Conservation (phyloP, 2,113 vertebrate species). For the Raphicerus campestris region DNA sequence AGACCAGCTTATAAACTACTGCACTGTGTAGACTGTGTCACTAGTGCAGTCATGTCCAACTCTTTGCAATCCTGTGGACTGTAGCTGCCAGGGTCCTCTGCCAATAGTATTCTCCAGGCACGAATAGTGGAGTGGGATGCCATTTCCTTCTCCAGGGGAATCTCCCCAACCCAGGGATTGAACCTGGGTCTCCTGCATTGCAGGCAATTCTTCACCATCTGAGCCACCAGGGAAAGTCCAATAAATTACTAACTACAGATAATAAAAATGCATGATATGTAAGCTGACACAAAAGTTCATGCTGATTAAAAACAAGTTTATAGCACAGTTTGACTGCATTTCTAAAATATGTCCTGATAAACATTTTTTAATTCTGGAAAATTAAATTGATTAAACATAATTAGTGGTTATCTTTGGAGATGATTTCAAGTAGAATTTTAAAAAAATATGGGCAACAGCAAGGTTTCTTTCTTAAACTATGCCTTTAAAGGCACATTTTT, state of each 20-base stretch:
- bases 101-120: background rate
- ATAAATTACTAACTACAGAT: background rate
- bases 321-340: background rate
- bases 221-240: background rate
- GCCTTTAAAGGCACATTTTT: background rate
- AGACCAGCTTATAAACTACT: background rate
- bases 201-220: background rate
- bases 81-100: background rate
- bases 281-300: background rate
- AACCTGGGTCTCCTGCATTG: background rate
- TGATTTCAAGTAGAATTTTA: background rate
- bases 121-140: background rate
- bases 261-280: background rate
- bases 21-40: background rate
- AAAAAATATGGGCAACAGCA: background rate
- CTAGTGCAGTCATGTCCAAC: background rate
- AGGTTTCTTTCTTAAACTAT: background rate
- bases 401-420: background rate
- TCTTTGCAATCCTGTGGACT: background rate
- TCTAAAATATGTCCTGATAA: background rate
- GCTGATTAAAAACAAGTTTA: background rate
- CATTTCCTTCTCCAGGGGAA: background rate
- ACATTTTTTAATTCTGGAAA: background rate
- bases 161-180: background rate
- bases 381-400: background rate